Evolutionary conservation across 2,113 vertebrate genomes (phyloP).

Genomic region (Hippolais icterina): DNA sequence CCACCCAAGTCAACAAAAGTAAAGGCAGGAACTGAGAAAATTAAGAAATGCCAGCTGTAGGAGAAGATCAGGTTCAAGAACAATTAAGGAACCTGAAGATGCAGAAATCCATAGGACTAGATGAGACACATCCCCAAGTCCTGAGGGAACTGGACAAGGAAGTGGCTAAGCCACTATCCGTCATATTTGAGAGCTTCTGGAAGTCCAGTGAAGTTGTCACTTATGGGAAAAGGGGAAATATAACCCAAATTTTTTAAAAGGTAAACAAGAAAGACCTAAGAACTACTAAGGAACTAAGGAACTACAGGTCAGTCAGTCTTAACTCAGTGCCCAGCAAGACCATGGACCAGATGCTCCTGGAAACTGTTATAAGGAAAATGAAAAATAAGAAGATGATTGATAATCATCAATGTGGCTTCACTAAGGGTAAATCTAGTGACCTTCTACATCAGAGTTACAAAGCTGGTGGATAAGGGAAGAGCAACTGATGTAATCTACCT

Average conservation of each 20-base stretch:
- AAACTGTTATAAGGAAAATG: not conserved
- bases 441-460: not conserved
- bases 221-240: not conserved
- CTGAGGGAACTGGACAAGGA: not conserved
- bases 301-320: not conserved
- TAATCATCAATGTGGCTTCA: not conserved
- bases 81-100: not conserved
- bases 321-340: not conserved
- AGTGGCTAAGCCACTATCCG: not conserved
- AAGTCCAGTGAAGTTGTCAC: not conserved
- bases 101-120: not conserved
- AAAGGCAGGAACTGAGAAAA: not conserved
- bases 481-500: not conserved
- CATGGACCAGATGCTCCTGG: not conserved
- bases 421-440: not conserved
- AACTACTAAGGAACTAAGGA: no score
- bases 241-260: not conserved
- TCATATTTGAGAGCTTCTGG: not conserved
- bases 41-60: not conserved
- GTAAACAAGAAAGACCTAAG: not conserved
- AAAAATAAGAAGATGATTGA: not conserved
- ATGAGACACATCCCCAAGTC: not conserved
- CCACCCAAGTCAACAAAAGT: not conserved
- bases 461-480: not conserved
- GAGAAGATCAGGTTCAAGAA: not conserved